phyloP scores from a whole-genome alignment of 2,888 invertebrate genomes.

The Philereme transversata region DNA sequence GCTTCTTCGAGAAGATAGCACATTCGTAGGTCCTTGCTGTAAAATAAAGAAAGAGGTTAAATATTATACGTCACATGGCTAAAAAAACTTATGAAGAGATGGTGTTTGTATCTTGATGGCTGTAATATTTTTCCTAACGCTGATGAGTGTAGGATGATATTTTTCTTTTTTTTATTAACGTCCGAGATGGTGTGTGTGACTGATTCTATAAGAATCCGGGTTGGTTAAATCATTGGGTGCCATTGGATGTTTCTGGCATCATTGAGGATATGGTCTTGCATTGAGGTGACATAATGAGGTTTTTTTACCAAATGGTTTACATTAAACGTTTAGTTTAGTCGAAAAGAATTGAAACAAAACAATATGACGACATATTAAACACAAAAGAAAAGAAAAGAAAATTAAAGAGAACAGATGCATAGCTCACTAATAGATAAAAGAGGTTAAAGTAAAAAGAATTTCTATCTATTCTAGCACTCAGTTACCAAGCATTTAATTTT shows the following conservation, averaged over 20 bases:
- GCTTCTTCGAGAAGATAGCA: slow-evolving; percentile 90
- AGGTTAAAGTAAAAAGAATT: slow-evolving; percentile 16
- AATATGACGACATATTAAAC: slow-evolving; percentile 15
- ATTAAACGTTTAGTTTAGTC: background rate
- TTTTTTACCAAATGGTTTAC: background rate
- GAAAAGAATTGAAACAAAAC: slow-evolving; percentile 10
- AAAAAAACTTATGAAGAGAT: too few relatives aligned
- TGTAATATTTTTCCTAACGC: too few relatives aligned
- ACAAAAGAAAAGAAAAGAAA: slow-evolving; percentile 18
- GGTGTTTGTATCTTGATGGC: too few relatives aligned
- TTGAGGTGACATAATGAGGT: background rate
- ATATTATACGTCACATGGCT: background rate
- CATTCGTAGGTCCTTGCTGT: slow-evolving; percentile 88
- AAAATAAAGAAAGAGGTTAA: slow-evolving; percentile 43
- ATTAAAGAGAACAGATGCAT: slow-evolving; percentile 16
- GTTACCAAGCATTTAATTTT: slow-evolving; percentile 24
- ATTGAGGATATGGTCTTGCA: too few relatives aligned
- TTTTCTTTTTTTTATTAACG: too few relatives aligned
- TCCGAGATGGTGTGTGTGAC: too few relatives aligned
- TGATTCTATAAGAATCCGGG: too few relatives aligned
- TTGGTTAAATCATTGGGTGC: too few relatives aligned
- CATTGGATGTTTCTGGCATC: too few relatives aligned
- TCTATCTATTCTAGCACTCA: slow-evolving; percentile 20
- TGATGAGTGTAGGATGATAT: too few relatives aligned
- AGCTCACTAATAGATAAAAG: slow-evolving; percentile 21